These are phyloP conservation scores for Endotricha flammealis DNA, from an alignment of 2,888 invertebrate species.

Conservation along the genomic window DNA sequence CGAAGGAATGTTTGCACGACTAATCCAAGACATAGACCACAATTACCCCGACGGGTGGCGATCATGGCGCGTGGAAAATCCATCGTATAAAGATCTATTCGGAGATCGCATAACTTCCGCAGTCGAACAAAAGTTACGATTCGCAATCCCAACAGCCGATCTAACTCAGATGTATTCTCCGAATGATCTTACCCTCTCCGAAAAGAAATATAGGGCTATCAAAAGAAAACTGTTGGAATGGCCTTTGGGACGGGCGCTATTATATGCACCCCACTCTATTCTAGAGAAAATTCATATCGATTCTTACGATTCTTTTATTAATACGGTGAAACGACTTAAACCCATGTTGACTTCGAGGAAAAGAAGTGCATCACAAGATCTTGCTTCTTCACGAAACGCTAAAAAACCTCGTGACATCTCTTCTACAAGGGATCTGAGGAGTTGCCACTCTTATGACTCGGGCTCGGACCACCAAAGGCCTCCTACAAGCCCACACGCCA, in stretches of 20 bases:
- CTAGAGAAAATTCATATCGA: conserved; percentile 9
- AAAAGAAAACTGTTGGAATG: conserved; percentile 6
- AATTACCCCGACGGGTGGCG: no score
- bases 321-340: no score
- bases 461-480: not conserved
- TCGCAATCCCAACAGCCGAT: conserved; percentile 9
- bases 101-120: conserved; percentile 8
- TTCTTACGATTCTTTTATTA: conserved; percentile 1
- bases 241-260: conserved; percentile 9
- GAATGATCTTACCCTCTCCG: not conserved
- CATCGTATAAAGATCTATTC: no score
- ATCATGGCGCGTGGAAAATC: no score
- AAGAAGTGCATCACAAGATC: not conserved
- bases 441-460: not conserved
- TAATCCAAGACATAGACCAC: no score
- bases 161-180: not conserved
- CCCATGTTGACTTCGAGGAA: not conserved
- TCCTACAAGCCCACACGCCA: not conserved
- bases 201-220: conserved; percentile 4
- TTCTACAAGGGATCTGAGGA: no score
- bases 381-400: not conserved
- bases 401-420: not conserved
- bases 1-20: no score
- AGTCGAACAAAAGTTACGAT: conserved; percentile 4
- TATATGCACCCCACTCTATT: conserved; percentile 8